Conservation (phyloP, 2,888 invertebrate species). For the Herminia tarsipennalis region DNA sequence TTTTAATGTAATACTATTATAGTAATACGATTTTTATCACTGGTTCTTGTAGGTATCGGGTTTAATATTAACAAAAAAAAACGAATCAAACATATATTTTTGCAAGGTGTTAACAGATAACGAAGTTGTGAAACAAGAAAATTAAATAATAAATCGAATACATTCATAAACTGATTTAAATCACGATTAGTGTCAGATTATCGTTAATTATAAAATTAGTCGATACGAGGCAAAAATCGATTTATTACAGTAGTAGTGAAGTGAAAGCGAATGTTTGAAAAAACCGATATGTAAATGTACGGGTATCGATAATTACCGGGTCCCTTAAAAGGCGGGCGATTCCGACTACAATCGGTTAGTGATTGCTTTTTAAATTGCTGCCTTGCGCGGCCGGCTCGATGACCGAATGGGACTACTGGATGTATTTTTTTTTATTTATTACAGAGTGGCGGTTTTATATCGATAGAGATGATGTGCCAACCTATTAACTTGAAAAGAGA, state of each 20-base stretch:
- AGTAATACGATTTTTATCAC: no score
- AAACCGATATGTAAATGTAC: conserved; percentile 70
- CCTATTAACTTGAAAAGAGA: conserved; percentile 27
- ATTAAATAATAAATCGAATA: conserved; percentile 10
- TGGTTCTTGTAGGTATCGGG: no score
- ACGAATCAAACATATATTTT: no score
- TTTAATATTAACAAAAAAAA: no score
- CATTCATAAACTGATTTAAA: conserved; percentile 20
- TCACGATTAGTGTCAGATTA: conserved; percentile 26
- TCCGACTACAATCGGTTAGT: conserved; percentile 67
- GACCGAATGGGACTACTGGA: conserved; percentile 63
- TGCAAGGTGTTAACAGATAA: no score
- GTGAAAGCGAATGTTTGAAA: conserved; percentile 65
- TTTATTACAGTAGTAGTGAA: conserved; percentile 49
- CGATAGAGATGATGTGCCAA: conserved; percentile 39
- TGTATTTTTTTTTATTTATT: conserved; percentile 55
- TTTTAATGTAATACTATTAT: no score
- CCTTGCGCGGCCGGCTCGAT: conserved; percentile 49
- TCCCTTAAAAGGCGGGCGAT: conserved; percentile 75
- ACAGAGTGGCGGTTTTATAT: conserved; percentile 49
- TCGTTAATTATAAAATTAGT: conserved; percentile 26
- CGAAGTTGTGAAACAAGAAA: background rate
- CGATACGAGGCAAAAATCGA: conserved; percentile 25
- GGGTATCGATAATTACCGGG: conserved; percentile 73
- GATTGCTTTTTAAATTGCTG: conserved; percentile 80